phyloP scores from a whole-genome alignment of 2,113 vertebrate genomes.

The Alligator mississippiensis region DNA sequence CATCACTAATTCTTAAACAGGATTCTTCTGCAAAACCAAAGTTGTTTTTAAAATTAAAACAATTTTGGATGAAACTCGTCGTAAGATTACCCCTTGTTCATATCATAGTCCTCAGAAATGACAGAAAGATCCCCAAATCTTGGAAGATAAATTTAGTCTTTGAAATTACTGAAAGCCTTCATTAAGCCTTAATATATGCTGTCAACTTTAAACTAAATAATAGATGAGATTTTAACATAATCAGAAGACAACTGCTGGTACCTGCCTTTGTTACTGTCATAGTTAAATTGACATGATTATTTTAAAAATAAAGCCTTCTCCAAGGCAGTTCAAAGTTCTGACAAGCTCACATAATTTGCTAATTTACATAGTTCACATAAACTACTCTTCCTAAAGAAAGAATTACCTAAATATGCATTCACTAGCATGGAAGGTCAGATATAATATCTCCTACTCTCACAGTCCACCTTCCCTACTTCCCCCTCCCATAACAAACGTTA shows the following conservation, averaged over 20 bases:
- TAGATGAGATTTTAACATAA: slow-evolving; percentile 91
- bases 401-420: slow-evolving; percentile 39
- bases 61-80: slow-evolving; percentile 66
- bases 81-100: slow-evolving; percentile 75
- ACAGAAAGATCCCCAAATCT: slow-evolving; percentile 69
- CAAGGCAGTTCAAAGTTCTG: slow-evolving; percentile 71
- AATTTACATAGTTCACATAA: not conserved
- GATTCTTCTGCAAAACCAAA: slow-evolving; percentile 6
- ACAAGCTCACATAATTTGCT: slow-evolving; percentile 64
- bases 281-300: slow-evolving; percentile 86
- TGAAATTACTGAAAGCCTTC: slow-evolving; percentile 86
- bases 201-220: slow-evolving; percentile 88
- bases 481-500: too few relatives aligned
- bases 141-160: slow-evolving; percentile 80
- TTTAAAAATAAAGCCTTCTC: slow-evolving; percentile 79
- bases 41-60: slow-evolving; percentile 67
- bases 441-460: not conserved
- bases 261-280: slow-evolving; percentile 84
- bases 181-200: slow-evolving; percentile 87
- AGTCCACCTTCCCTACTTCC: too few relatives aligned
- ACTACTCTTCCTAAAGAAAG: slow-evolving; percentile 54
- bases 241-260: slow-evolving; percentile 90
- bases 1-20: not conserved
- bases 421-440: not conserved
- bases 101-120: slow-evolving; percentile 64